Evolutionary conservation across 2,113 vertebrate species (phyloP), one percentile per base, ranked within the genome.

Genomic region (Gallinago undulata): DNA sequence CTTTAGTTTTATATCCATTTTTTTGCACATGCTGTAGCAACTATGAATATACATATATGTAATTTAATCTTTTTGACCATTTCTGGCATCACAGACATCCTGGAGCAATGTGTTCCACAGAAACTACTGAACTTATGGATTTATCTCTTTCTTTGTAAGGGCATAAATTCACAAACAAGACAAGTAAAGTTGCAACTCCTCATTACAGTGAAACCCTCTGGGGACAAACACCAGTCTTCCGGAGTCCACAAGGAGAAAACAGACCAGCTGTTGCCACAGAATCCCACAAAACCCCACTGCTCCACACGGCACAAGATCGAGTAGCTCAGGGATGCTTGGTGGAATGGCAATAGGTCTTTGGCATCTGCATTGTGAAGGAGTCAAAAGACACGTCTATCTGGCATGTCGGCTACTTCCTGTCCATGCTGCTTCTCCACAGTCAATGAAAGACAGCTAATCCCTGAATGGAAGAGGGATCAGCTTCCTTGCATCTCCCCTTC

Each of bases 401-500:
- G 79, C 73, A 47, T 8, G 87, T 91, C 93, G 91, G 89, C 66
- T n/a, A 60, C 96, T 96, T 89, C 91, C 95, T 66, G 22, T 0
- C 91, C 83, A 10, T 23, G 86, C 96, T 81, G 91, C 80, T 79
- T 11, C 88, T 70, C 89, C 37, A 56, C 73, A 22, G 89, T 2
- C 12, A 76, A 28, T 3, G 45, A 59, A 17, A 79, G 89, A 87
- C 77, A 95, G 93, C 60, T 96, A 95, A 97, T 94, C 96, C 94
- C 93, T 85, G 93, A 41, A 23, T 87, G 89, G 43, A 53, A 87
- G 94, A 37, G 57, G 81, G 96, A 96, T 97, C 96, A 87, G 94
- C 96, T 96, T 97, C 95, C 95, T 31, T 85, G 62, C 81, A 21
- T 73, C 91, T 22, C 82, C 48, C 81, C 91, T 76, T 72, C 89